phyloP scores from a whole-genome alignment of 2,888 invertebrate species.

The Hymenopus coronatus region DNA sequence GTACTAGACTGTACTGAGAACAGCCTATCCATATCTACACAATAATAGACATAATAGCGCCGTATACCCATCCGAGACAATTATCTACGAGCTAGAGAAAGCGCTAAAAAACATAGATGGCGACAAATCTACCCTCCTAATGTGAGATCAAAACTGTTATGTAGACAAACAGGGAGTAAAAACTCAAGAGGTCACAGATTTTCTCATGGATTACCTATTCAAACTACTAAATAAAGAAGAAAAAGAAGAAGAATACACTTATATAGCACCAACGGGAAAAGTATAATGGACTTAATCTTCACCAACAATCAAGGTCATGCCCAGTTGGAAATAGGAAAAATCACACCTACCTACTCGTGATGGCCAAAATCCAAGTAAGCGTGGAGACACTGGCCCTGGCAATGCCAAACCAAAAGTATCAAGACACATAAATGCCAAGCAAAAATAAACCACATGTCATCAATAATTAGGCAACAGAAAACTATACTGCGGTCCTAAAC shows the following conservation, averaged over 20 bases:
- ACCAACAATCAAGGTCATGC: background rate
- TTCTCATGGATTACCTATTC: background rate
- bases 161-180: background rate
- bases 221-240: background rate
- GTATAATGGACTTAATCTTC: background rate
- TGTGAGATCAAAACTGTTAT: background rate
- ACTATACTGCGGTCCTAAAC: too few relatives aligned
- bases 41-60: background rate
- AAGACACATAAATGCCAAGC: too few relatives aligned
- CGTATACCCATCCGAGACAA: background rate
- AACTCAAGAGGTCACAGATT: background rate
- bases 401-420: too few relatives aligned
- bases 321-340: too few relatives aligned
- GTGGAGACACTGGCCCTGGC: too few relatives aligned
- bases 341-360: too few relatives aligned
- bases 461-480: too few relatives aligned
- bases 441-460: too few relatives aligned
- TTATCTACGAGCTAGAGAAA: background rate
- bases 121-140: background rate
- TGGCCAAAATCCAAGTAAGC: too few relatives aligned
- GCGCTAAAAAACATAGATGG: background rate
- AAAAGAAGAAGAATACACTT: background rate
- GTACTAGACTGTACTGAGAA: background rate
- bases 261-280: background rate
- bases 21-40: background rate